Evolutionary conservation across 2,113 vertebrate species (phyloP).

Genomic region (Motacilla alba): DNA sequence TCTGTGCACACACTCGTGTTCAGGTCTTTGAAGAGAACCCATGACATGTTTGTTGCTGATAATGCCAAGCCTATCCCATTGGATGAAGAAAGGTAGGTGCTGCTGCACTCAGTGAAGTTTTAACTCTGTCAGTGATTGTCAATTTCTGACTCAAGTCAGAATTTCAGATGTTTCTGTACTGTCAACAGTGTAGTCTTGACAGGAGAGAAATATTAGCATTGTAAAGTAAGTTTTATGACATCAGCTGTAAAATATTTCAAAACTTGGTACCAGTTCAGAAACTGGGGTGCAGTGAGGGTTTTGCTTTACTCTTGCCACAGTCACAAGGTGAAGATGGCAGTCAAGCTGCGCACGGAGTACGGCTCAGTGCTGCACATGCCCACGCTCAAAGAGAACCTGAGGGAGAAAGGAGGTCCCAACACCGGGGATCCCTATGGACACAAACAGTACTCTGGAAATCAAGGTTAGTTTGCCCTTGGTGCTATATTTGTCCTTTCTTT

Average conservation of each 20-base stretch:
- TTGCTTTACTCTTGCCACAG: constrained; percentile 58
- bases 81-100: constrained; percentile 87
- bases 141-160: background rate
- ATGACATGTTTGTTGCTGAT: constrained; percentile 98
- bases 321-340: constrained; percentile 88
- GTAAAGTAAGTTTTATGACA: background rate
- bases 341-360: constrained; percentile 90
- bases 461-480: constrained; percentile 72
- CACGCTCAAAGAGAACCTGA: constrained; percentile 83
- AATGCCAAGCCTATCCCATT: constrained; percentile 86
- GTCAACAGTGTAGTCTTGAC: background rate
- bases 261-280: background rate
- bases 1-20: constrained; percentile 98
- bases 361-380: constrained; percentile 92
- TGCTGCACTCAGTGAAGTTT: background rate
- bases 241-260: background rate
- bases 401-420: constrained; percentile 76
- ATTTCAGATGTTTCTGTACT: background rate
- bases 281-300: background rate
- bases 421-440: constrained; percentile 74
- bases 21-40: constrained; percentile 95
- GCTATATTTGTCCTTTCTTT: background rate
- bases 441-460: constrained; percentile 77
- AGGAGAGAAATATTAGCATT: background rate
- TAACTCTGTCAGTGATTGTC: background rate